These are phyloP conservation scores for Xyrichtys novacula DNA, from an alignment of 2,797 vertebrate species.

Conservation along the genomic window DNA sequence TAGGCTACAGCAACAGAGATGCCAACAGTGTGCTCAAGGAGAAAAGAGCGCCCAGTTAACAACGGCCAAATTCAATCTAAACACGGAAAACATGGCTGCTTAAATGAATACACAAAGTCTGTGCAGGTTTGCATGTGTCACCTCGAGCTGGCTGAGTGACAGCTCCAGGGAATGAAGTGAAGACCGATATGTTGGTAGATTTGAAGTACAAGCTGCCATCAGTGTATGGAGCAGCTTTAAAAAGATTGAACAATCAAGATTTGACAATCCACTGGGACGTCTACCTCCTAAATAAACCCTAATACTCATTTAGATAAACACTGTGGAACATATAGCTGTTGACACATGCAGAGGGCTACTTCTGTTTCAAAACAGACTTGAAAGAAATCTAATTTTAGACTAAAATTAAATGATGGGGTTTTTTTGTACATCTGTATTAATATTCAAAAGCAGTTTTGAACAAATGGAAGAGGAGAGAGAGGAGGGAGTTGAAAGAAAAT, in stretches of 20 bases:
- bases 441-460: conserved; percentile 30
- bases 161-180: conserved; percentile 3
- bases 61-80: conserved; percentile 60
- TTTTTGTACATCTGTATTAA: conserved; percentile 12
- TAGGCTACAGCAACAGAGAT: conserved; percentile 43
- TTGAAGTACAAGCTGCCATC: conserved; percentile 36
- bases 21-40: conserved; percentile 62
- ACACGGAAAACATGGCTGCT: conserved; percentile 36
- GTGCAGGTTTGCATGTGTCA: conserved; percentile 31
- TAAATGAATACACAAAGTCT: conserved; percentile 36
- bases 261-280: conserved; percentile 16
- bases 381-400: conserved; percentile 9
- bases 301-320: conserved; percentile 33
- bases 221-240: conserved; percentile 24
- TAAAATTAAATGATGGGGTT: background rate
- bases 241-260: conserved; percentile 30
- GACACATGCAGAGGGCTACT: conserved; percentile 4
- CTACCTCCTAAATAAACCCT: conserved; percentile 27
- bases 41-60: conserved; percentile 37
- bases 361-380: background rate
- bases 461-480: background rate
- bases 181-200: conserved; percentile 24
- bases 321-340: conserved; percentile 14
- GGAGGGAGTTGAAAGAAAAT: conserved; percentile 12
- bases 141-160: conserved; percentile 18